Evolutionary conservation across 2,113 vertebrate species (phyloP).

Genomic region (Sinocyclocheilus anophthalmus): DNA sequence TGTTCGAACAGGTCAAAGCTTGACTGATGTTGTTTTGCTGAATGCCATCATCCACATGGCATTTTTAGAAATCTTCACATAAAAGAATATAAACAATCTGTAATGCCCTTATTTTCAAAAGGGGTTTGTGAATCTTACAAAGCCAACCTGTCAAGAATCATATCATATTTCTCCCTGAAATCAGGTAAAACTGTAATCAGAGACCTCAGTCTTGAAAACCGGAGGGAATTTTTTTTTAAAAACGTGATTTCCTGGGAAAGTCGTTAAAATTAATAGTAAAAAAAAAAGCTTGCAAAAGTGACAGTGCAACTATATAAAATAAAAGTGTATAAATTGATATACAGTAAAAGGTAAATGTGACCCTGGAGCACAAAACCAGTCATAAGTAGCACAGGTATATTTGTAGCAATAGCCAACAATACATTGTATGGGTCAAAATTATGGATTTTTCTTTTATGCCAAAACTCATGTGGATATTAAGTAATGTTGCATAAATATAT

Average conservation of each 20-base stretch:
- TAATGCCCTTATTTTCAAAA: not conserved
- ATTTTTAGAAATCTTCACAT: not conserved
- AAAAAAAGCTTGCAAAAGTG: too few species aligned
- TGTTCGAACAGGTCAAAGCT: slow-evolving; percentile 5
- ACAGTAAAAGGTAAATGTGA: not conserved
- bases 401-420: too few species aligned
- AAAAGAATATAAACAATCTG: not conserved
- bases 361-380: too few species aligned
- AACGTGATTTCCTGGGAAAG: not conserved
- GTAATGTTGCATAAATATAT: too few species aligned
- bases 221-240: not conserved
- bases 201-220: not conserved
- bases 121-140: not conserved
- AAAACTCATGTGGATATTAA: too few species aligned
- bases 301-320: too few species aligned
- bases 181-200: not conserved
- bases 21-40: slow-evolving; percentile 13
- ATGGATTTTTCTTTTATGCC: too few species aligned
- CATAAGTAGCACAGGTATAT: too few species aligned
- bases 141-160: not conserved
- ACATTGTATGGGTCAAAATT: too few species aligned
- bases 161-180: not conserved
- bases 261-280: too few species aligned
- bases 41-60: not conserved
- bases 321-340: too few species aligned